phyloP scores from a whole-genome alignment of 2,797 vertebrate genomes.

The Sebastolobus alascanus region DNA sequence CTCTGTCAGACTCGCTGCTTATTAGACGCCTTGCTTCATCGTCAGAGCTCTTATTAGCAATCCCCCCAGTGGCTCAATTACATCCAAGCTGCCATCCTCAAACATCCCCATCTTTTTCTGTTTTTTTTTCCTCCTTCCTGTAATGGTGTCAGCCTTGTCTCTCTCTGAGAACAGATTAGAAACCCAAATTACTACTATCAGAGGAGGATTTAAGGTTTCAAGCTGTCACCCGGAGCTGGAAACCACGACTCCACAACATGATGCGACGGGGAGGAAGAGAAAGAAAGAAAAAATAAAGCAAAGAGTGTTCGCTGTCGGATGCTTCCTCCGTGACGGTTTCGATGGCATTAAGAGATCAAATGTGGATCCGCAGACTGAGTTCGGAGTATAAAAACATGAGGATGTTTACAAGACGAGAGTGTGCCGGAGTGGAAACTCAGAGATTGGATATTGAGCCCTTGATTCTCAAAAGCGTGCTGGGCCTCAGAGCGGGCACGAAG shows the following conservation, averaged over 20 bases:
- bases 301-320: slow-evolving; percentile 4
- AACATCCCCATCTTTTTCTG: slow-evolving; percentile 47
- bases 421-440: slow-evolving; percentile 45
- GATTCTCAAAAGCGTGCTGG: slow-evolving; percentile 14
- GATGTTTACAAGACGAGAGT: slow-evolving; percentile 56
- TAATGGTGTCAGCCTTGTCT: slow-evolving; percentile 49
- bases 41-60: slow-evolving; percentile 63
- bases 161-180: slow-evolving; percentile 68
- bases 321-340: slow-evolving; percentile 29
- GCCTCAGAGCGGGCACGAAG: not conserved
- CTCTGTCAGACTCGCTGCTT: slow-evolving; percentile 46
- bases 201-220: slow-evolving; percentile 56
- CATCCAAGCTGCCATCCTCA: slow-evolving; percentile 58
- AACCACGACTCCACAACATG: slow-evolving; percentile 17
- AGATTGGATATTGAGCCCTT: slow-evolving; percentile 58
- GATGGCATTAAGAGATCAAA: slow-evolving; percentile 57
- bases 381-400: slow-evolving; percentile 43
- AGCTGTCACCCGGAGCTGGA: slow-evolving; percentile 25
- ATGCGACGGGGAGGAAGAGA: not conserved
- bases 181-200: slow-evolving; percentile 71
- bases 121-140: slow-evolving; percentile 27
- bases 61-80: slow-evolving; percentile 72
- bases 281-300: not conserved
- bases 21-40: slow-evolving; percentile 50
- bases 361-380: slow-evolving; percentile 38